phyloP scores from a whole-genome alignment of 2,113 vertebrate genomes.

The Nycticryphes semicollaris region DNA sequence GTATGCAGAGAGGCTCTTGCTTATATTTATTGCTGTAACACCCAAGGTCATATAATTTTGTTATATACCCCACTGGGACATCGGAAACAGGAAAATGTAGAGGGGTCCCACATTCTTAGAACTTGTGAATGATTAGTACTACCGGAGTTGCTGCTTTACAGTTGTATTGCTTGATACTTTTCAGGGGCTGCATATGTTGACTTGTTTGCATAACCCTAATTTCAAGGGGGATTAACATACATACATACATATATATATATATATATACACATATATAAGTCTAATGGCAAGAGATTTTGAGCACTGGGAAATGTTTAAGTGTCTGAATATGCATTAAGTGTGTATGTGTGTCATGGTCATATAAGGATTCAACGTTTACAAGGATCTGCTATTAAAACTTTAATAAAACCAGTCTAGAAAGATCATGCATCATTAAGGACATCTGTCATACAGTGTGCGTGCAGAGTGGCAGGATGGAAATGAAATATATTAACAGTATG shows the following conservation, averaged over 20 bases:
- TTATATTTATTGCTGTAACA: no score
- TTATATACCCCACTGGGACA: no score
- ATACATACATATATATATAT: neutral
- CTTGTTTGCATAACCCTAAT: neutral
- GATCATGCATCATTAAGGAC: conserved; percentile 45
- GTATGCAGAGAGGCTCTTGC: no score
- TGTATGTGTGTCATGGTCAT: neutral
- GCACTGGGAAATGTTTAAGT: neutral
- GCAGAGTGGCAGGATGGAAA: neutral
- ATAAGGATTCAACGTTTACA: neutral
- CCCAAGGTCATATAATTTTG: no score
- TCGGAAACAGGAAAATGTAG: no score
- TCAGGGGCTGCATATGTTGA: neutral
- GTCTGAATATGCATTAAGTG: neutral
- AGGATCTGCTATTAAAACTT: conserved; percentile 22
- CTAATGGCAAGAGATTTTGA: neutral
- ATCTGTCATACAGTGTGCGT: neutral
- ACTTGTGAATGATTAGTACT: neutral
- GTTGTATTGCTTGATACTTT: neutral
- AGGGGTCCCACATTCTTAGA: neutral
- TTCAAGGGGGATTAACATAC: neutral
- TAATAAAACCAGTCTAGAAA: conserved; percentile 23
- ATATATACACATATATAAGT: neutral
- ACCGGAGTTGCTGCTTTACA: neutral
- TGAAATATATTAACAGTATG: neutral